Base-by-base conservation (phyloP, 2,888 invertebrate species). In the Scaptomyza tumidula region DNA sequence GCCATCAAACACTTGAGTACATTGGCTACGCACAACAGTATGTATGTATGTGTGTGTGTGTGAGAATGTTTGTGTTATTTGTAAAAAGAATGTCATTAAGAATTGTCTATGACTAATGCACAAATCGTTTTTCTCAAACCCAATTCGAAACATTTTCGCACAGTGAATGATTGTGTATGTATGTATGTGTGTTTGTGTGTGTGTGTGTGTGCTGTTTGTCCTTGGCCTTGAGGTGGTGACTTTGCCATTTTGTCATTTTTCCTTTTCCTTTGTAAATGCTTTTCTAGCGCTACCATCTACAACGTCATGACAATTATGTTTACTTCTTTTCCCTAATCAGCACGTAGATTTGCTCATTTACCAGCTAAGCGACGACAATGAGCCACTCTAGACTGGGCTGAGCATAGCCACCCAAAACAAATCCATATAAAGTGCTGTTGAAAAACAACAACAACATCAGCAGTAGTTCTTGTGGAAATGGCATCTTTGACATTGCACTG, bases 81-180 rank as follows among this genome's bases (percentile, higher is more conserved):
- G 19, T 39, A 4, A 11, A 9, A 54, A n/a, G 48, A 49, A 48
- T 35, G 70, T 27, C 50, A 45, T 41, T 41, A 41, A 41, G 16
- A 43, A 39, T 24, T 9, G 45, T n/a, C 41, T 33, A 69, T 77
- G 77, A 76, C 60, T 75, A 75, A 75, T 76, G 44, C 63, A 44
- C 55, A 13, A 58, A 45, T 49, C 55, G 33, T 45, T 53, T 59
- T 76, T 61, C 50, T 37, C 31, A 61, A 63, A 31, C 61, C 72
- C 59, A 54, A 64, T 76, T 75, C 41, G 7, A 14, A 24, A 16
- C 14, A 45, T 27, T 43, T 54, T 57, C 3, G 35, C 39, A 37
- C 41, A 41, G 37, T 27, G 43, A 9, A 29, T 41, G 19, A 31
- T n/a, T n/a, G 24, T 3, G 24, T 24, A 2, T 24, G 24, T 24